Percentiles rank a stretch among this genome's conserved stretches.
phyloP scores from a whole-genome alignment of 2,888 invertebrate species.

The Tipula helvola region DNA sequence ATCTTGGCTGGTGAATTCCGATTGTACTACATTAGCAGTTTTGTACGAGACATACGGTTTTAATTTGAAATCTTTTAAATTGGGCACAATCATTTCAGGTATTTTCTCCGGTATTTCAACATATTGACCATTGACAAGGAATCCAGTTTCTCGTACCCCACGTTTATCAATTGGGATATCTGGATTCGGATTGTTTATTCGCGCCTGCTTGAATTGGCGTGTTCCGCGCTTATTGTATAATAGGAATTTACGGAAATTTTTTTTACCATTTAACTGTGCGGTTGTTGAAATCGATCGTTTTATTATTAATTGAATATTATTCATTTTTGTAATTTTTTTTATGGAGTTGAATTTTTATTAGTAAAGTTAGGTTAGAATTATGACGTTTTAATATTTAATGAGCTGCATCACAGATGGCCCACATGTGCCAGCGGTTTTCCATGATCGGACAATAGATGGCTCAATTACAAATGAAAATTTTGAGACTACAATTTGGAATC shows the following conservation, averaged over 20 bases:
- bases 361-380: not conserved
- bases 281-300: constrained; percentile 41
- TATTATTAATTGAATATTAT: not conserved
- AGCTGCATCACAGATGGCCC: not conserved
- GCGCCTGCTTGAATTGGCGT: constrained; percentile 44
- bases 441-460: not conserved
- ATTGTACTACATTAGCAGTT: constrained; percentile 58
- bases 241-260: constrained; percentile 71
- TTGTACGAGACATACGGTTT: constrained; percentile 93
- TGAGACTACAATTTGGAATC: not conserved
- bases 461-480: not conserved
- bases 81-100: constrained; percentile 86
- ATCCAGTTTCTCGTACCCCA: constrained; percentile 56
- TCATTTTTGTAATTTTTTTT: not conserved
- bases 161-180: constrained; percentile 55
- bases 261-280: constrained; percentile 46
- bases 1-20: constrained; percentile 71
- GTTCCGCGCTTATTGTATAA: constrained; percentile 65
- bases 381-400: not conserved
- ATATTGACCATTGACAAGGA: constrained; percentile 41
- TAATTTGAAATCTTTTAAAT: constrained; percentile 66
- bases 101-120: constrained; percentile 70
- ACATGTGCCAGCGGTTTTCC: not conserved
- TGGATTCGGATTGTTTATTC: constrained; percentile 40
- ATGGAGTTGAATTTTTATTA: not conserved